Percentiles rank a stretch among this genome's conserved stretches.
Evolutionary conservation across 2,797 vertebrate species (phyloP).

Genomic region (Pagetopsis macropterus): DNA sequence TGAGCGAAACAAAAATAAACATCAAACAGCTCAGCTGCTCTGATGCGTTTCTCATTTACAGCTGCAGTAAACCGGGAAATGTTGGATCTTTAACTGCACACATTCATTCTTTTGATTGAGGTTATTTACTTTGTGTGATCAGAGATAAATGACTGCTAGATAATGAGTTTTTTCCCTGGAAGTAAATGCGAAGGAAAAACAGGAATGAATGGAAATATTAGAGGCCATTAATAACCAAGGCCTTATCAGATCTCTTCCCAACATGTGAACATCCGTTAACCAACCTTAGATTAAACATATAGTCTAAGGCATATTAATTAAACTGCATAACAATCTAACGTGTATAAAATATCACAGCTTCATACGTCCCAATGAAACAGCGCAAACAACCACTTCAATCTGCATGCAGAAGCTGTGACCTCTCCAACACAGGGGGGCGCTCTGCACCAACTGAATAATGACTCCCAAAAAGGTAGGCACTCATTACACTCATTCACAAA

Average conservation of each 20-base stretch:
- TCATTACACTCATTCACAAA: slow-evolving; percentile 28
- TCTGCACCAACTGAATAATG: slow-evolving; percentile 65
- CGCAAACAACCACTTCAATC: background rate
- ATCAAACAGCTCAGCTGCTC: slow-evolving; percentile 29
- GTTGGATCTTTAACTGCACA: slow-evolving; percentile 1
- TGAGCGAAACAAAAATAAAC: slow-evolving; percentile 43
- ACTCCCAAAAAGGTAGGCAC: background rate
- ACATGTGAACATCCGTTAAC: background rate
- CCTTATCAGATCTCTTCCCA: background rate
- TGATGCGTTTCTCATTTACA: slow-evolving; percentile 23
- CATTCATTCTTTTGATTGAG: background rate
- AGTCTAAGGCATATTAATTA: background rate
- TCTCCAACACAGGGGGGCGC: slow-evolving; percentile 78
- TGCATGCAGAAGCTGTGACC: background rate
- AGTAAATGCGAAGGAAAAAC: slow-evolving; percentile 12
- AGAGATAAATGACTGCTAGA: background rate
- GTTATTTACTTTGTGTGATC: background rate
- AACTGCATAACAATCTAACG: background rate
- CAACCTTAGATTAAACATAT: fast-evolving
- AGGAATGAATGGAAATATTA: slow-evolving; percentile 2
- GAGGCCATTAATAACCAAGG: slow-evolving; percentile 35
- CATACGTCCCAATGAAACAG: background rate
- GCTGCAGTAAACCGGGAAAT: slow-evolving; percentile 25
- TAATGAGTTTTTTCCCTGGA: background rate
- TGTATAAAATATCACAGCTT: background rate